phyloP scores from a whole-genome alignment of 1,140 invertebrate species.

The Trissolcus basalis region DNA sequence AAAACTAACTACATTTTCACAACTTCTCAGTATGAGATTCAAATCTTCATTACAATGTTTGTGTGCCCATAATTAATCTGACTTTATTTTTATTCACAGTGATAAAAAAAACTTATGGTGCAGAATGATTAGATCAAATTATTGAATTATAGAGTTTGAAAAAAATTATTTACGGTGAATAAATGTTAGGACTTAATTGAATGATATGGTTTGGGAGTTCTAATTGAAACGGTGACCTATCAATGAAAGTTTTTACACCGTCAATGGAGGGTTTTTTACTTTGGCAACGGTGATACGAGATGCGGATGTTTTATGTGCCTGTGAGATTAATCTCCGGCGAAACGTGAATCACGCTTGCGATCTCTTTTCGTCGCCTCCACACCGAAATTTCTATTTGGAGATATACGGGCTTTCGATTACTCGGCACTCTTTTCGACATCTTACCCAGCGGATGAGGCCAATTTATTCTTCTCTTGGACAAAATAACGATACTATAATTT shows the following conservation, averaged over 20 bases:
- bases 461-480: conserved; percentile 54
- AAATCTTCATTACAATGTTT: too few relatives aligned
- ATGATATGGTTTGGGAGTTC: background rate
- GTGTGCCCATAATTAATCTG: too few relatives aligned
- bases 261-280: conserved; percentile 35
- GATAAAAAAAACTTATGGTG: too few relatives aligned
- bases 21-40: too few relatives aligned
- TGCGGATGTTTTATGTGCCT: conserved; percentile 52
- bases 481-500: conserved; percentile 56
- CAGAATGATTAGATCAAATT: too few relatives aligned
- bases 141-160: too few relatives aligned
- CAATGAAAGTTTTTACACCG: conserved; percentile 42
- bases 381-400: conserved; percentile 51
- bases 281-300: conserved; percentile 25
- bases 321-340: conserved; percentile 44
- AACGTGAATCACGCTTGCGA: conserved; percentile 40
- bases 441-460: conserved; percentile 52
- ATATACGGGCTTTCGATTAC: conserved; percentile 57
- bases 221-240: conserved; percentile 46
- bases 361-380: conserved; percentile 29
- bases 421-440: conserved; percentile 54
- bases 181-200: background rate
- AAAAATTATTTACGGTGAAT: background rate
- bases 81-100: background rate
- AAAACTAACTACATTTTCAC: too few relatives aligned